phyloP scores from a whole-genome alignment of 2,113 vertebrate genomes.

The Tenebrosternarchus preto region DNA sequence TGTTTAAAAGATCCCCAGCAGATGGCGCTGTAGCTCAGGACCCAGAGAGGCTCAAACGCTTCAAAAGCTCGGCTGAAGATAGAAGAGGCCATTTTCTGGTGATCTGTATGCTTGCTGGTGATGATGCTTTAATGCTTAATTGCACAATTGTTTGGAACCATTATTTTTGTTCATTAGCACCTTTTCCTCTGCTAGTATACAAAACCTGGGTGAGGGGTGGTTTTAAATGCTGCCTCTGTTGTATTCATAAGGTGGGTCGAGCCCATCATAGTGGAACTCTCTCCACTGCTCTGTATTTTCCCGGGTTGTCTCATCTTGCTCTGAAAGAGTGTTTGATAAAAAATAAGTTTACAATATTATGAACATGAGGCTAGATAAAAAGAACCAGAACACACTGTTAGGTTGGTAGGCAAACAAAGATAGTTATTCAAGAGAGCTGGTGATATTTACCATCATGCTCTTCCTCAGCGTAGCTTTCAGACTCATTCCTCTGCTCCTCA shows the following conservation, averaged over 20 bases:
- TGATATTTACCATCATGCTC: conserved; percentile 78
- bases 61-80: not conserved
- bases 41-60: not conserved
- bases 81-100: not conserved
- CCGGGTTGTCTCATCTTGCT: conserved; percentile 79
- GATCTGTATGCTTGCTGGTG: not conserved
- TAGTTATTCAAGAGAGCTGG: not conserved
- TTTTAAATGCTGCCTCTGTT: conserved; percentile 75
- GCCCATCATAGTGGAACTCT: conserved; percentile 82
- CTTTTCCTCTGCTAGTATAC: not conserved
- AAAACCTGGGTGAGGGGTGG: not conserved
- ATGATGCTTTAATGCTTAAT: not conserved
- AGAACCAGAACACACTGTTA: not conserved
- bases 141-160: not conserved
- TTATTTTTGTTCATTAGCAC: not conserved
- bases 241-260: conserved; percentile 78
- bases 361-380: not conserved
- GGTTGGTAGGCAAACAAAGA: not conserved
- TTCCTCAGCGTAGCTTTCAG: conserved; percentile 81
- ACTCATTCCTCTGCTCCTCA: conserved; percentile 77
- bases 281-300: conserved; percentile 82
- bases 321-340: conserved; percentile 59
- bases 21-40: not conserved
- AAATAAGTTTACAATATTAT: not conserved
- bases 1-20: not conserved